Percentiles rank a stretch among this genome's conserved stretches.
These are phyloP conservation scores for Gymnoscelis rufifasciata DNA, from an alignment of 2,888 invertebrate species.

Conservation along the genomic window DNA sequence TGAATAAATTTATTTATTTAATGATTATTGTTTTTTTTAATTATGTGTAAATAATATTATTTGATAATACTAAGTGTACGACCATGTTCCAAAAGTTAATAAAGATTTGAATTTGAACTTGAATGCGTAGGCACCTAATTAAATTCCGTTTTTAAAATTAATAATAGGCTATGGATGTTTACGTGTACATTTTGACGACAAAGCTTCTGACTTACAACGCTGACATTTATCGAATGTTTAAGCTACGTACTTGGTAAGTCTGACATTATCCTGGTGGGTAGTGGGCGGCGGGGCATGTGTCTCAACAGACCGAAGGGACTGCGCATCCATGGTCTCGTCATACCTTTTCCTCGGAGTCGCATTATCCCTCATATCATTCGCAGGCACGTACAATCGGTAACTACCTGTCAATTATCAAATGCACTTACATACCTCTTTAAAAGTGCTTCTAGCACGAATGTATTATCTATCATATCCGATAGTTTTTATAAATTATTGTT, in stretches of 20 bases:
- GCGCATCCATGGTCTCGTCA: constrained; percentile 65
- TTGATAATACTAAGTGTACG: too few relatives aligned
- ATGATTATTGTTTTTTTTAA: too few relatives aligned
- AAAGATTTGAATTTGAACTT: too few relatives aligned
- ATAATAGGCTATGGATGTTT: too few relatives aligned
- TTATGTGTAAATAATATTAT: too few relatives aligned
- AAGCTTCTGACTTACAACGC: too few relatives aligned
- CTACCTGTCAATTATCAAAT: constrained; percentile 39
- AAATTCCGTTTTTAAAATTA: too few relatives aligned
- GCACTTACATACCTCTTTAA: constrained; percentile 37
- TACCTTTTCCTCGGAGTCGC: constrained; percentile 64
- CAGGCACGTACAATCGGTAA: constrained; percentile 53
- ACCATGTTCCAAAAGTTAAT: too few relatives aligned
- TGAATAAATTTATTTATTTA: too few relatives aligned
- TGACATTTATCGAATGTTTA: not conserved
- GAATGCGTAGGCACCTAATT: too few relatives aligned
- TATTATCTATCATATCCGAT: constrained; percentile 6
- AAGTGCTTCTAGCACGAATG: too few relatives aligned
- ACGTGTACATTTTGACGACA: too few relatives aligned
- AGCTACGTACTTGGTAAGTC: constrained; percentile 65
- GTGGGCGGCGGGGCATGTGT: constrained; percentile 72
- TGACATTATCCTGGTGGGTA: constrained; percentile 64
- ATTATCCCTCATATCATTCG: constrained; percentile 48
- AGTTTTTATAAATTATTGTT: constrained; percentile 34
- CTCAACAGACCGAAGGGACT: constrained; percentile 65